phyloP scores from a whole-genome alignment of 1,140 invertebrate genomes.

The Heterodera schachtii region DNA sequence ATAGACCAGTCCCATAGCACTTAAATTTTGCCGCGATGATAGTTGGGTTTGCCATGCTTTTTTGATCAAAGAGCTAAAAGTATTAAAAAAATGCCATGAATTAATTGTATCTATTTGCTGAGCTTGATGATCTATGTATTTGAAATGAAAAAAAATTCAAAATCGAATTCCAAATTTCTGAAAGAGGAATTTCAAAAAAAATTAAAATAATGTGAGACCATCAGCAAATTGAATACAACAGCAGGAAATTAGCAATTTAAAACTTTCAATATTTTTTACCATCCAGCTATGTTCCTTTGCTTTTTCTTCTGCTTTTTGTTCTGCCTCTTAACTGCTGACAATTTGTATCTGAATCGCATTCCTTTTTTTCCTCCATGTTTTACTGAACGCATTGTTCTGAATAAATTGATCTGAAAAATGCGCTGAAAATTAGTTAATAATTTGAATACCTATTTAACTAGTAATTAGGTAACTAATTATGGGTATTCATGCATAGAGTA shows the following conservation, averaged over 20 bases:
- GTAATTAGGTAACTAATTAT: too few relatives aligned
- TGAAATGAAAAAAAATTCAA: background rate
- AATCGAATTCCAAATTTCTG: background rate
- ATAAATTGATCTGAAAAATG: too few relatives aligned
- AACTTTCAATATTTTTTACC: background rate
- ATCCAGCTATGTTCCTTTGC: conserved; percentile 16
- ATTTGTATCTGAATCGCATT: conserved; percentile 20
- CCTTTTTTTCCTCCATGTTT: conserved; percentile 28
- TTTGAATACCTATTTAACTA: too few relatives aligned
- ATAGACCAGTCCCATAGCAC: conserved; percentile 26
- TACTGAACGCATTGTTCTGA: conserved; percentile 21
- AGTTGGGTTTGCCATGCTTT: conserved; percentile 4
- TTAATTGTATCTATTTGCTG: too few relatives aligned
- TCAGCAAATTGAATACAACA: too few relatives aligned
- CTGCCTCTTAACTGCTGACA: conserved; percentile 20
- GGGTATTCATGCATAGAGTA: too few relatives aligned
- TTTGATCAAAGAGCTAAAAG: conserved; percentile 10
- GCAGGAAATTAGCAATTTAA: too few relatives aligned
- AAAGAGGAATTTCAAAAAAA: background rate
- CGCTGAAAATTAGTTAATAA: too few relatives aligned
- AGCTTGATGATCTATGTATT: too few relatives aligned
- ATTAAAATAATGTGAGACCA: too few relatives aligned
- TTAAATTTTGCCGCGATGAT: conserved; percentile 22
- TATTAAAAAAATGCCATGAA: background rate
- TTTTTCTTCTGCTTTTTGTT: conserved; percentile 22